These are phyloP conservation scores for Hypanus sabinus DNA, from an alignment of 2,113 vertebrate genomes.

Conservation along the genomic window DNA sequence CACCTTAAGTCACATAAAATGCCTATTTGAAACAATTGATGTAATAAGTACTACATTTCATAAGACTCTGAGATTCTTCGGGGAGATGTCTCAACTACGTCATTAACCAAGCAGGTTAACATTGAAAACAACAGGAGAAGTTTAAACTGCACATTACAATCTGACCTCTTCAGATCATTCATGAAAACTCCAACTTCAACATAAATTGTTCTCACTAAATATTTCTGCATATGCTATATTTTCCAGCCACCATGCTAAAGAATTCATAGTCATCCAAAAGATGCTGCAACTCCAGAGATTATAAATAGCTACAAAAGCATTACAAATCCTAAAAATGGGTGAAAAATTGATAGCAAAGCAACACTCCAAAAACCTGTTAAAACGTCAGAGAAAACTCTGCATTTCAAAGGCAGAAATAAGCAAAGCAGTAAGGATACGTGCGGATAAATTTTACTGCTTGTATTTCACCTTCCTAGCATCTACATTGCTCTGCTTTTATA, in stretches of 20 bases:
- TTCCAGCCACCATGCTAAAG: background rate
- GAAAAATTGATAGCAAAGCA: background rate
- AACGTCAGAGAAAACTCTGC: background rate
- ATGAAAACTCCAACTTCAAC: background rate
- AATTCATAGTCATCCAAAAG: too few relatives aligned
- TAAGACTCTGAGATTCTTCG: background rate
- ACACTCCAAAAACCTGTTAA: background rate
- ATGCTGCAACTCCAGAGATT: too few relatives aligned
- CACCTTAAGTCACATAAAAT: background rate
- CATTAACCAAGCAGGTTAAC: background rate
- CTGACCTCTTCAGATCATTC: background rate
- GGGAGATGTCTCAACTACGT: background rate
- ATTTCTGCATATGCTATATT: background rate
- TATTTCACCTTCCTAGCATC: too few relatives aligned
- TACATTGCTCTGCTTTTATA: too few relatives aligned
- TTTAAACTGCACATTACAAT: too few relatives aligned
- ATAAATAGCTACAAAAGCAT: background rate
- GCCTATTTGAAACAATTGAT: background rate
- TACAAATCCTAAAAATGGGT: background rate
- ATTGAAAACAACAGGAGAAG: background rate
- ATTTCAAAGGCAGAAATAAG: background rate
- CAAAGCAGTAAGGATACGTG: background rate
- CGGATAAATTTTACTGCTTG: too few relatives aligned
- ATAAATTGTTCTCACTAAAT: background rate
- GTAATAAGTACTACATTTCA: background rate